phyloP scores from a whole-genome alignment of 2,888 invertebrate genomes.

The Philaethria dido region DNA sequence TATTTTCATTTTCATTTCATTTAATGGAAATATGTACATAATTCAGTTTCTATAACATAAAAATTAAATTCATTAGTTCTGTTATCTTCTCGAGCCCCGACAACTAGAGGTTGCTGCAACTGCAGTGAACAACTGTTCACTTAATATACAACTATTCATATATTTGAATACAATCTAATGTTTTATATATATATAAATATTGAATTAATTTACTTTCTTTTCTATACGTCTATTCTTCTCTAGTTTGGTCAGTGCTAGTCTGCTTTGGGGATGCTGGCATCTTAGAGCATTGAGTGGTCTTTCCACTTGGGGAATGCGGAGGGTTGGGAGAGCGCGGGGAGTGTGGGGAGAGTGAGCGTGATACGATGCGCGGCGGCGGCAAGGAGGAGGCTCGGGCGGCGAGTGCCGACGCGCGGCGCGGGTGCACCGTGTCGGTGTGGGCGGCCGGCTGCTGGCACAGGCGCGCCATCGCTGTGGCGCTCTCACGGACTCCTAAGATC shows the following conservation, averaged over 20 bases:
- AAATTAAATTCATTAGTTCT: too few relatives aligned
- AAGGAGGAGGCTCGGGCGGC: conserved; percentile 59
- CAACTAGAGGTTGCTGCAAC: too few relatives aligned
- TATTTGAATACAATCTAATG: not conserved
- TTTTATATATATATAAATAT: not conserved
- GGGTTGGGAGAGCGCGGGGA: conserved; percentile 3
- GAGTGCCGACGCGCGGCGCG: conserved; percentile 4
- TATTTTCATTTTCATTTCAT: too few relatives aligned
- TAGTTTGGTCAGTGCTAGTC: not conserved
- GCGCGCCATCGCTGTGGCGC: conserved; percentile 71
- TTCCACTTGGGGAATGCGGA: not conserved
- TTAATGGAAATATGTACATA: too few relatives aligned
- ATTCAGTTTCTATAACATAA: too few relatives aligned
- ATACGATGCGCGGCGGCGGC: conserved; percentile 60
- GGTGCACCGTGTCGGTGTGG: conserved; percentile 46
- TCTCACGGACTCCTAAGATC: conserved; percentile 66
- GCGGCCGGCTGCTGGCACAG: conserved; percentile 64
- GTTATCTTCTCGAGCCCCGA: too few relatives aligned
- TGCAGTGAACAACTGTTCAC: too few relatives aligned
- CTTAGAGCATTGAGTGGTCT: not conserved
- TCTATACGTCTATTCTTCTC: too few relatives aligned
- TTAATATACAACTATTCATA: too few relatives aligned
- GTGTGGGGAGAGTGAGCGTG: conserved; percentile 33
- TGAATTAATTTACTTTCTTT: not conserved
- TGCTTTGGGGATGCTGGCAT: not conserved